Conservation (phyloP, 2,797 vertebrate species). For the Alca torda region DNA sequence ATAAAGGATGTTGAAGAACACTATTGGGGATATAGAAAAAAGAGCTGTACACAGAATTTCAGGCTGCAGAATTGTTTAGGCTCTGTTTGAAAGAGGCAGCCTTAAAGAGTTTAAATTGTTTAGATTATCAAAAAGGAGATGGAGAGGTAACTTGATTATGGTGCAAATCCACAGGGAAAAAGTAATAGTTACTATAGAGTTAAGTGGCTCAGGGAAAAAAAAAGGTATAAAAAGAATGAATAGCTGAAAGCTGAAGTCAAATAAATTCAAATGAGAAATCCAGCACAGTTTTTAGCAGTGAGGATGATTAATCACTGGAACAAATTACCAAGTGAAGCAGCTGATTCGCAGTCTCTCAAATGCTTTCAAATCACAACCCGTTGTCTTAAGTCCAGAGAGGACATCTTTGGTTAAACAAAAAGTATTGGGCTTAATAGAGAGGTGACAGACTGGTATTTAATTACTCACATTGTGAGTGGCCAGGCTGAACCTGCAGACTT, state of each 20-base stretch:
- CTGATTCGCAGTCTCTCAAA: not conserved
- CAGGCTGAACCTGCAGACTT: not conserved
- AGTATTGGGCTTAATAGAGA: not conserved
- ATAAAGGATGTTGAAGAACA: not conserved
- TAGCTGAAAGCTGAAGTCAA: not conserved
- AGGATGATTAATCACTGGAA: conserved; percentile 5
- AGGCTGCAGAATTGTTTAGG: not conserved
- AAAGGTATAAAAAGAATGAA: conserved; percentile 4
- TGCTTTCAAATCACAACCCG: not conserved
- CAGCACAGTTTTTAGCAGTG: not conserved
- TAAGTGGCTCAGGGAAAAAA: not conserved
- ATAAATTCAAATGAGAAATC: conserved; percentile 9
- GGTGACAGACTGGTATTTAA: not conserved
- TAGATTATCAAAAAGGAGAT: not conserved
- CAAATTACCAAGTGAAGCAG: not conserved
- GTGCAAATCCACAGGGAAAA: not conserved
- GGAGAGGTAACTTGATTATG: not conserved
- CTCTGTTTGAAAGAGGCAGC: not conserved
- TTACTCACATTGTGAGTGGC: not conserved
- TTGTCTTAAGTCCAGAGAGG: not conserved
- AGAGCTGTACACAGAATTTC: not conserved
- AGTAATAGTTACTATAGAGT: not conserved
- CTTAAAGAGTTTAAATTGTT: not conserved
- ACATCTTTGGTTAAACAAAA: not conserved
- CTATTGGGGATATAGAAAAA: not conserved